phyloP scores from a whole-genome alignment of 2,888 invertebrate genomes.

The Sinotaia quadrata region DNA sequence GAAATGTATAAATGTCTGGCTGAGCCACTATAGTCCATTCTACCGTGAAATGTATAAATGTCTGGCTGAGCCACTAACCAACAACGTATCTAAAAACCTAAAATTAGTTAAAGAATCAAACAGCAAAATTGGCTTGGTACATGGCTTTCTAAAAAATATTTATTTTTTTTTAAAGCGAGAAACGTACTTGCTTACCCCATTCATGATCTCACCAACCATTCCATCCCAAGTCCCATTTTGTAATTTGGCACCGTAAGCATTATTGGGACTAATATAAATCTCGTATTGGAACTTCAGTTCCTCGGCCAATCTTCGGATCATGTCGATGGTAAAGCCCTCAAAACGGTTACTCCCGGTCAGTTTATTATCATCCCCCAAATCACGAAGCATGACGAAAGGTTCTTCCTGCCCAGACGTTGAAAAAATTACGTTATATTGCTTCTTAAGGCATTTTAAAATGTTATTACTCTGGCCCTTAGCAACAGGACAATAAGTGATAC shows the following conservation, averaged over 20 bases:
- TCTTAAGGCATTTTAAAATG: no score
- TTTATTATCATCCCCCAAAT: constrained; percentile 23
- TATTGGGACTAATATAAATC: constrained; percentile 49
- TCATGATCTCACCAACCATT: constrained; percentile 56
- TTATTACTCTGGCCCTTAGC: no score
- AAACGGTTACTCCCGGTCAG: constrained; percentile 40
- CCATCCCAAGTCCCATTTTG: constrained; percentile 52
- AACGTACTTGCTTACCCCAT: constrained; percentile 44
- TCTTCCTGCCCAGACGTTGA: constrained; percentile 57
- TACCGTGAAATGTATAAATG: no score
- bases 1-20: no score
- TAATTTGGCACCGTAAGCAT: constrained; percentile 42
- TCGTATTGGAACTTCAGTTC: constrained; percentile 52
- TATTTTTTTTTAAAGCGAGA: neutral
- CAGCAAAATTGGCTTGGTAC: no score
- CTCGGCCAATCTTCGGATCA: constrained; percentile 47
- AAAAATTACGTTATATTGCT: no score
- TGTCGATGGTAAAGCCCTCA: constrained; percentile 62
- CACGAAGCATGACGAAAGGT: constrained; percentile 58
- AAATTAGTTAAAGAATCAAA: no score
- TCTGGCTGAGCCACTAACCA: no score
- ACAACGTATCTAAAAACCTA: no score
- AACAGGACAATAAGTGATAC: no score
- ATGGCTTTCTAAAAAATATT: neutral
- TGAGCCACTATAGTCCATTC: no score